Base-by-base conservation (phyloP, 2,888 invertebrate genomes). In the Corbicula japonica region DNA sequence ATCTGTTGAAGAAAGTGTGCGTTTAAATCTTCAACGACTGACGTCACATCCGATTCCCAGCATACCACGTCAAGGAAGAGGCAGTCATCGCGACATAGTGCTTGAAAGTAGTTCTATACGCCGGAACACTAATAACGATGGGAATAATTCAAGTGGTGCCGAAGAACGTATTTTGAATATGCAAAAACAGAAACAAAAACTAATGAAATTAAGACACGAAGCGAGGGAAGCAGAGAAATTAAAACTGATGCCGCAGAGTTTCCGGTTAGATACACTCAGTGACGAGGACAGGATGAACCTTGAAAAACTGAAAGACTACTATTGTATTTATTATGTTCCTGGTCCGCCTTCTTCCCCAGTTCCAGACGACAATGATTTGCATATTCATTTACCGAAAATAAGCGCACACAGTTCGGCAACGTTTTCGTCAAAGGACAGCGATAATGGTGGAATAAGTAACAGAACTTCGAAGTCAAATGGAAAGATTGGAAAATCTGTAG, bases 301-400 rank as follows among this genome's bases (percentile, higher is more conserved):
- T 10, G 87, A 87, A 48, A 81, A 80, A 44, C 73, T 88, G 41
- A 85, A 86, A 38, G 86, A 87, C 18, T 88, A 84, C 69, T 86
- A 86, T 61, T 87, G 86, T 74, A 78, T 88, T n/a, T 88, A 88
- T 81, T 88, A 88, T 63, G 68, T 87, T 23, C 86, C 87, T 1
- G 72, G 76, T 0, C 76, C 79, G 30, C 79, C 87, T 4, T 78
- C 86, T 4, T 73, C 78, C 4, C 65, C 70, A n/a, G 41, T 60
- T n/a, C 60, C 71, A 12, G 68, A 80, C 4, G 76, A 77, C 4
- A 68, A 58, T 38, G 70, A 54, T 21, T 38, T 74, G 12, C 66
- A 76, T 41, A 34, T 58, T n/a, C 76, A 76, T 32, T 44, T 77
- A 10, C 77, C 77, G 5, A 62, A 56, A 44, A 52, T 73, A 52